Base-by-base conservation (phyloP, 30 jellyfish, hydroid and myxozoan species). In the Aurelia coerulea region DNA sequence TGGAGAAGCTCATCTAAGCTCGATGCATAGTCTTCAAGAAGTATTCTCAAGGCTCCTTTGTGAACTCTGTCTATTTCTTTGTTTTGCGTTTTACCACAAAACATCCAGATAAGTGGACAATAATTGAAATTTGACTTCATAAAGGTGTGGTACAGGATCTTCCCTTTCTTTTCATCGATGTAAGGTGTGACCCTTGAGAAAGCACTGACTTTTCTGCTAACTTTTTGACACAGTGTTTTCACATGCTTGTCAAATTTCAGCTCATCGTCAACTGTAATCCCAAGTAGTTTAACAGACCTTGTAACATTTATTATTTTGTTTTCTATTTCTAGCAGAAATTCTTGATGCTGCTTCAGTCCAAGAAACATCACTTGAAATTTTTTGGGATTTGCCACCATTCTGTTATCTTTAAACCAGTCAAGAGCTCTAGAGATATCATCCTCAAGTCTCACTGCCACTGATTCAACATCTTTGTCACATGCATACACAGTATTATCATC, bases 81-180 rank as follows among this genome's bases (percentile, higher is more conserved):
- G 52, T 32, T 84, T 41, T 74, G 41, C n/a, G 65, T 50, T 69
- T 84, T 60, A 31, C 89, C 89, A 49, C 42, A 69, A 63, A 23
- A 86, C 84, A 86, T 86, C 95, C 95, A 86, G 72, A 86, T 68
- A 29, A 75, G 85, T 11, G 95, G 89, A 78, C 85, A 66, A 76
- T 75, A 86, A 58, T 54, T 75, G 58, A 75, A 65, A 67, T 86
- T 76, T 32, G 95, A 64, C 85, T 74, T 65, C 13, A 86, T 32
- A 65, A 86, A 74, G 31, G 89, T 11, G 60, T 77, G 53, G 18
- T 75, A 64, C 46, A 77, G 79, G 64, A 75, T 50, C 84, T 58
- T 65, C 33, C 54, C 78, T 70, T 73, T 65, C 52, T 74, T 64
- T 13, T 65, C n/a, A 71, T 65, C 56, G 9, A 73, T 81, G 49